Conservation (phyloP, 2,888 invertebrate genomes). For the Drosophila prolongata region DNA sequence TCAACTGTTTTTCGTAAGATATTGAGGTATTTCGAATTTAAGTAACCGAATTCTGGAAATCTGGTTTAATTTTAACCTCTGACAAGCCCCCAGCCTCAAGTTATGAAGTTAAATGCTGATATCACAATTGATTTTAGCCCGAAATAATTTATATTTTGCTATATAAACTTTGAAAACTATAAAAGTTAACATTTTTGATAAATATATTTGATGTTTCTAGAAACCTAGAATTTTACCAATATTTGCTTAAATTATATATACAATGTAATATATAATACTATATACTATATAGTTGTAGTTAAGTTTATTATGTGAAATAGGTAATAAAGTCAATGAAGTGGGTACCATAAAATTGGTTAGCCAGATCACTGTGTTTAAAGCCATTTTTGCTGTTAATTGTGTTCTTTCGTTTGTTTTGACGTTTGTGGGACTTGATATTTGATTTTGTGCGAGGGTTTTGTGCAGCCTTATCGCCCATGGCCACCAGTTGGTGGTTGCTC, state of each 20-base stretch:
- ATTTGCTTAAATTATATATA: too few species aligned
- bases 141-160: too few species aligned
- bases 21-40: neutral
- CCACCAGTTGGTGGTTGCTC: slow-evolving; percentile 26
- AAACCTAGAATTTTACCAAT: too few species aligned
- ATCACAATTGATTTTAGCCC: too few species aligned
- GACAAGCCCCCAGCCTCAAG: slow-evolving; percentile 6
- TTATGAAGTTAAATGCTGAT: neutral
- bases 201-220: too few species aligned
- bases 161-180: too few species aligned
- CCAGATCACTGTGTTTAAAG: neutral
- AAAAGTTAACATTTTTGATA: too few species aligned
- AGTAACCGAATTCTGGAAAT: slow-evolving; percentile 15
- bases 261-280: too few species aligned
- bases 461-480: slow-evolving; percentile 27
- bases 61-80: slow-evolving; percentile 7
- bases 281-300: too few species aligned
- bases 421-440: slow-evolving; percentile 12
- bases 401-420: neutral
- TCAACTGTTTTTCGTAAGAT: slow-evolving; percentile 26
- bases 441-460: slow-evolving; percentile 9
- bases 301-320: too few species aligned
- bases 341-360: neutral
- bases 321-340: too few species aligned
- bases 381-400: too few species aligned